Base-by-base conservation (phyloP, 1,140 invertebrate species). In the Diabrotica undecimpunctata region DNA sequence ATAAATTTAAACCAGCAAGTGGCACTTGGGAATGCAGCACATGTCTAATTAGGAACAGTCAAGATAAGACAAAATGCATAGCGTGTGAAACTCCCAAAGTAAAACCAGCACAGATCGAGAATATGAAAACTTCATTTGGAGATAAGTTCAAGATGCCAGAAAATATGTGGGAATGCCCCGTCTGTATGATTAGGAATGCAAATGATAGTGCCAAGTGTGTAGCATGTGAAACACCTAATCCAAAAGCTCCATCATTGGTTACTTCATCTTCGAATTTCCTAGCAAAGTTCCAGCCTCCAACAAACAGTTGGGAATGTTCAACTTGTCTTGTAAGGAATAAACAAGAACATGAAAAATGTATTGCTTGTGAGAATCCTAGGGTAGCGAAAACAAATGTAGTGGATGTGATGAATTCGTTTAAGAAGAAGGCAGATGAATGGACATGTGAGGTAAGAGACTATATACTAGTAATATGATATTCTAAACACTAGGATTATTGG, bases 301-400 rank as follows among this genome's bases (percentile, higher is more conserved):
- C 55, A 7, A 66, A 77, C 81, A 75, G 78, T 60, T 90, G 89
- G 88, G 85, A 87, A 62, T 91, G 89, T 79, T 71, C 78, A 8
- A 80, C 79, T 52, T 91, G 90, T 77, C 83, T 86, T 80, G 80
- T 90, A 3, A 78, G 80, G 56, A 92, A 92, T 77, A 83, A 86
- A 52, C 71, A 78, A 12, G 78, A 79, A 8, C 77, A 78, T 12
- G 68, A 67, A 5, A 88, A 84, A 65, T 92, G 90, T 79, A 79
- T 83, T 5, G 87, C 87, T 8, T 91, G 89, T 77, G 81, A 83
- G 67, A 78, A 82, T 6, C 70, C 79, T 7, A 87, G 83, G 75
- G 81, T 83, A 41, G 77, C 11, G 4, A 55, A 62, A 13, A 12
- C 8, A 60, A 35, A 68, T 51, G 77, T 72, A 37, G 61, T 58